These are phyloP conservation scores for Cloeon dipterum DNA, from an alignment of 2,888 invertebrate genomes.

Conservation along the genomic window DNA sequence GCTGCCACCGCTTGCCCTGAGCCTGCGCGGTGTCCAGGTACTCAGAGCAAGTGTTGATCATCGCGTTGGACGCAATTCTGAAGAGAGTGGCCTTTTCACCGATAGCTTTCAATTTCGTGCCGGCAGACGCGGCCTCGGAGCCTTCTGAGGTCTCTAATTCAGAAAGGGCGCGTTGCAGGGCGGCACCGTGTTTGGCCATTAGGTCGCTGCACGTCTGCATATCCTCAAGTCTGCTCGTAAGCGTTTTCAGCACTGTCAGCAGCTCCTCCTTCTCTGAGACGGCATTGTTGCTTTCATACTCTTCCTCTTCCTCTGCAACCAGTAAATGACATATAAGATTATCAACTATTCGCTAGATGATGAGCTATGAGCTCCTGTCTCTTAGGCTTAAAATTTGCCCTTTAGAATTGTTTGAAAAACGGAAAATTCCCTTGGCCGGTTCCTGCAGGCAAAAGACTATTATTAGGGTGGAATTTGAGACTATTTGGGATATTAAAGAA, in stretches of 20 bases:
- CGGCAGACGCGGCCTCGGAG: conserved; percentile 1
- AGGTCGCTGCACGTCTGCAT: conserved; percentile 79
- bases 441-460: too few relatives aligned
- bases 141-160: conserved; percentile 12
- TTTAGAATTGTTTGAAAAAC: too few relatives aligned
- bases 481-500: too few relatives aligned
- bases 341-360: too few relatives aligned
- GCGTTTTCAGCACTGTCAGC: conserved; percentile 24
- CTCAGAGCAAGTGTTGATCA: conserved; percentile 40
- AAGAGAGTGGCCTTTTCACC: conserved; percentile 89
- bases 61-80: conserved; percentile 84
- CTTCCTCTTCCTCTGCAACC: conserved; percentile 48
- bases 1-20: conserved; percentile 81
- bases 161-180: conserved; percentile 33
- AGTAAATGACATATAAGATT: too few relatives aligned
- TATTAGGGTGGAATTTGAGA: too few relatives aligned
- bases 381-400: too few relatives aligned
- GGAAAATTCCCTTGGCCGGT: too few relatives aligned
- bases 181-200: conserved; percentile 67
- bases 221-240: conserved; percentile 66
- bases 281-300: conserved; percentile 20
- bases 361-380: too few relatives aligned
- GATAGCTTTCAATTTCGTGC: conserved; percentile 54
- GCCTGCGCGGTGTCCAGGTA: conserved; percentile 74
- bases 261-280: conserved; percentile 21